phyloP scores from a whole-genome alignment of 2,113 vertebrate genomes.

The Aspiorhynchus laticeps region DNA sequence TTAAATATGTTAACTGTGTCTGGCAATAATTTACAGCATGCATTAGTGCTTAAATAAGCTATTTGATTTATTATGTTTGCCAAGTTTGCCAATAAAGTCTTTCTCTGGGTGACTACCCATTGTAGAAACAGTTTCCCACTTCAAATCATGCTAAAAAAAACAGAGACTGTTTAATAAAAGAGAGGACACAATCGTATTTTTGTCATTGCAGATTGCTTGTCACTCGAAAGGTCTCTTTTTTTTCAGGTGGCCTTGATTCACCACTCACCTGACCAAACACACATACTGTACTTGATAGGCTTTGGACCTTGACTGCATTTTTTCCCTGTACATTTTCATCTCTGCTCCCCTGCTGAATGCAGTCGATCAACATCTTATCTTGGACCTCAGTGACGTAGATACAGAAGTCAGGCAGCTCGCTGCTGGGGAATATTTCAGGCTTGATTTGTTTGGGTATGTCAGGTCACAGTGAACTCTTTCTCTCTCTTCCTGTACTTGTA shows the following conservation, averaged over 20 bases:
- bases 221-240: constrained; percentile 13
- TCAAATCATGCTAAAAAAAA: background rate
- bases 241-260: constrained; percentile 51
- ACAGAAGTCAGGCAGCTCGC: constrained; percentile 71
- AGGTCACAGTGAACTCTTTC: constrained; percentile 58
- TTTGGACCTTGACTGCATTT: constrained; percentile 57
- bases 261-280: constrained; percentile 48
- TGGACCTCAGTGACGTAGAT: constrained; percentile 74
- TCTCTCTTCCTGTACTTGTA: constrained; percentile 59
- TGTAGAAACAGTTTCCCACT: background rate
- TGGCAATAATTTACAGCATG: constrained; percentile 10
- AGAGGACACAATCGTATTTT: background rate
- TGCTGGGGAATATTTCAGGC: constrained; percentile 73
- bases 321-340: constrained; percentile 72
- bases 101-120: background rate
- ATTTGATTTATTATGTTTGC: constrained; percentile 8
- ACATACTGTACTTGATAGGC: constrained; percentile 50
- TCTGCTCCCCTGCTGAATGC: constrained; percentile 75
- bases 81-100: constrained; percentile 14
- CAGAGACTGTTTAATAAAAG: background rate
- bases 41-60: constrained; percentile 23
- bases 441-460: constrained; percentile 72
- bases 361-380: constrained; percentile 80
- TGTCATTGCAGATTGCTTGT: background rate
- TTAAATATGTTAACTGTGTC: background rate